Conservation (phyloP, 92 coral and sea anemone species). For the Virgularia gustaviana region DNA sequence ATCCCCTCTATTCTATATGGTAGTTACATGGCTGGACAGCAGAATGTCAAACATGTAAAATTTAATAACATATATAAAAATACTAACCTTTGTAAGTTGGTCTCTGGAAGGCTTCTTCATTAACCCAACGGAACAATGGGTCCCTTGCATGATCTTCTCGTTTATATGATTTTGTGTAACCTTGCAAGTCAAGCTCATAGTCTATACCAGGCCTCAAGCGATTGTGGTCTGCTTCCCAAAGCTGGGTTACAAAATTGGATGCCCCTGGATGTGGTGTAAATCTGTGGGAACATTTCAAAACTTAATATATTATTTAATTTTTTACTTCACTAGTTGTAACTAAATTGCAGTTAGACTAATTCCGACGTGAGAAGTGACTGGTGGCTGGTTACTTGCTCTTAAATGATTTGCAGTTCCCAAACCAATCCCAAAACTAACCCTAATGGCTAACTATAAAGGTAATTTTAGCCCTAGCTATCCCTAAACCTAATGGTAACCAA, state of each 20-base stretch:
- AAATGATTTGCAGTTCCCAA: too few species aligned
- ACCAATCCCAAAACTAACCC: too few species aligned
- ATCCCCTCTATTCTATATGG: neutral
- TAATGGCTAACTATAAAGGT: too few species aligned
- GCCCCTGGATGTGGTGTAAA: slow-evolving; percentile 75
- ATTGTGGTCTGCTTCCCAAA: slow-evolving; percentile 90
- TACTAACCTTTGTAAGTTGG: slow-evolving; percentile 75
- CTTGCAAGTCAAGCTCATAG: slow-evolving; percentile 90
- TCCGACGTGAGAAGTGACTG: too few species aligned
- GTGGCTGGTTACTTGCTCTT: too few species aligned
- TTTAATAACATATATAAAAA: neutral
- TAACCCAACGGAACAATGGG: slow-evolving; percentile 77
- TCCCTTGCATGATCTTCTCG: slow-evolving; percentile 64
- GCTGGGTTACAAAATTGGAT: slow-evolving; percentile 64
- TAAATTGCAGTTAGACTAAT: too few species aligned
- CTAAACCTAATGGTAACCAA: too few species aligned
- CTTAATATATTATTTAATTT: too few species aligned
- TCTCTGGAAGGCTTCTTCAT: slow-evolving; percentile 55
- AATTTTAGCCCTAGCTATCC: too few species aligned
- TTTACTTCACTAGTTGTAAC: too few species aligned
- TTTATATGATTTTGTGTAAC: slow-evolving; percentile 66
- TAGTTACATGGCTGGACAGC: neutral
- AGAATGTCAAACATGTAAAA: neutral
- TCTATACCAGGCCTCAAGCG: slow-evolving; percentile 73
- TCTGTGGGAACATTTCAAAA: neutral